A percentile compares a stretch with the other conserved stretches of the same genome.
These are phyloP conservation scores for Syritta pipiens DNA, from an alignment of 2,888 invertebrate genomes.

Conservation along the genomic window DNA sequence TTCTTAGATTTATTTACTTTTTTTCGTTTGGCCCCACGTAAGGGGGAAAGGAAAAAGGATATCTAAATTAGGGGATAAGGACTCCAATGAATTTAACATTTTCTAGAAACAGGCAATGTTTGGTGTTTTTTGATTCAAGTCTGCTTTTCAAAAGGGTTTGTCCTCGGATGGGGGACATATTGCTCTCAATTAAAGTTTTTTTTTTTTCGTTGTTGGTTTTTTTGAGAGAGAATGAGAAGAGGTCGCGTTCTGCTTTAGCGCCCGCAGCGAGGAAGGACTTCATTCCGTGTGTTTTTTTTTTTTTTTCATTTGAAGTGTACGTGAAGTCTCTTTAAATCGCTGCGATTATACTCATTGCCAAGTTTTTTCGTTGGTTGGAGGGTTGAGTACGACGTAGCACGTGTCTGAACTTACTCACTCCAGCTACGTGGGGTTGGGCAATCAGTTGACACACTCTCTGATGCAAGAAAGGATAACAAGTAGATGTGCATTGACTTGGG, in stretches of 20 bases:
- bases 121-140: neutral
- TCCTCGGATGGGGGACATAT: constrained; percentile 35
- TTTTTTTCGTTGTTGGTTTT: too few species aligned
- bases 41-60: constrained; percentile 40
- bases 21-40: constrained; percentile 25
- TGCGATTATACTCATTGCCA: constrained; percentile 19
- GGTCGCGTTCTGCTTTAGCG: neutral
- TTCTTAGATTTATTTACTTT: constrained; percentile 49
- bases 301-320: constrained; percentile 7
- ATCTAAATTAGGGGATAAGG: constrained; percentile 62
- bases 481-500: too few species aligned
- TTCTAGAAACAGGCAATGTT: constrained; percentile 38
- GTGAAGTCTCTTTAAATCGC: neutral
- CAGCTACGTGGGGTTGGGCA: neutral
- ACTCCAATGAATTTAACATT: constrained; percentile 60
- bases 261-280: constrained; percentile 6
- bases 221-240: neutral
- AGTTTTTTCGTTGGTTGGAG: constrained; percentile 11
- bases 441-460: neutral
- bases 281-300: constrained; percentile 10
- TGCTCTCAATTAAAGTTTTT: constrained; percentile 18
- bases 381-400: neutral
- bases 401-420: neutral
- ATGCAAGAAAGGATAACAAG: neutral
- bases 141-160: constrained; percentile 20